These are phyloP conservation scores for Zaprionus lachaisei DNA, from an alignment of 1,140 invertebrate species.

Conservation along the genomic window DNA sequence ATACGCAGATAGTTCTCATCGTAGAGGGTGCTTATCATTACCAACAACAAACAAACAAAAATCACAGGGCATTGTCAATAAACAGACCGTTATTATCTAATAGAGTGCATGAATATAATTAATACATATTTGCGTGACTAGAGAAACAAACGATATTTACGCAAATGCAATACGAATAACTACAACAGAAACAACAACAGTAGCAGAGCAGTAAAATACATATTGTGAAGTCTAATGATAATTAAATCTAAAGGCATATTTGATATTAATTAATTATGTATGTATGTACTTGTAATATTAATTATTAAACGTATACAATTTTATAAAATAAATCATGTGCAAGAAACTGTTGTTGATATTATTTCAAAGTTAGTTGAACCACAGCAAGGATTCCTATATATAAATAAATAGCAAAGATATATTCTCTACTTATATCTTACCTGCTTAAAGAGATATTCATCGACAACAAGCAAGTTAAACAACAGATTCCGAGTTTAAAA, in stretches of 20 bases:
- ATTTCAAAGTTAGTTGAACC: background rate
- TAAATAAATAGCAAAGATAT: too few species aligned
- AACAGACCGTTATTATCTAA: slow-evolving; percentile 49
- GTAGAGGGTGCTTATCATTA: slow-evolving; percentile 48
- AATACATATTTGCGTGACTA: slow-evolving; percentile 41
- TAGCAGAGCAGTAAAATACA: slow-evolving; percentile 72
- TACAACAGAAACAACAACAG: slow-evolving; percentile 29
- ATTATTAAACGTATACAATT: slow-evolving; percentile 82
- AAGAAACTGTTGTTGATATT: slow-evolving; percentile 43
- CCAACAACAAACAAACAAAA: slow-evolving; percentile 25
- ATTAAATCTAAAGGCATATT: slow-evolving; percentile 82
- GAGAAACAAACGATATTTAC: slow-evolving; percentile 39
- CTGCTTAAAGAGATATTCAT: background rate
- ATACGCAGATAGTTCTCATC: slow-evolving; percentile 23
- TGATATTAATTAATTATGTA: slow-evolving; percentile 70
- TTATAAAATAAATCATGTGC: slow-evolving; percentile 81
- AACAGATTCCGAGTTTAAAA: slow-evolving; percentile 9
- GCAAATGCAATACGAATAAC: slow-evolving; percentile 46
- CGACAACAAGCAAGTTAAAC: background rate
- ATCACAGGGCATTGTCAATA: slow-evolving; percentile 61
- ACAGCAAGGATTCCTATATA: too few species aligned
- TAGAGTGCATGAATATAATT: slow-evolving; percentile 36
- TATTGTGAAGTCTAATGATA: slow-evolving; percentile 80
- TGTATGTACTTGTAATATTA: slow-evolving; percentile 77
- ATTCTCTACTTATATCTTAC: background rate